Evolutionary conservation across 1,140 invertebrate species (phyloP).

Genomic region (Paraescarpia echinospica): DNA sequence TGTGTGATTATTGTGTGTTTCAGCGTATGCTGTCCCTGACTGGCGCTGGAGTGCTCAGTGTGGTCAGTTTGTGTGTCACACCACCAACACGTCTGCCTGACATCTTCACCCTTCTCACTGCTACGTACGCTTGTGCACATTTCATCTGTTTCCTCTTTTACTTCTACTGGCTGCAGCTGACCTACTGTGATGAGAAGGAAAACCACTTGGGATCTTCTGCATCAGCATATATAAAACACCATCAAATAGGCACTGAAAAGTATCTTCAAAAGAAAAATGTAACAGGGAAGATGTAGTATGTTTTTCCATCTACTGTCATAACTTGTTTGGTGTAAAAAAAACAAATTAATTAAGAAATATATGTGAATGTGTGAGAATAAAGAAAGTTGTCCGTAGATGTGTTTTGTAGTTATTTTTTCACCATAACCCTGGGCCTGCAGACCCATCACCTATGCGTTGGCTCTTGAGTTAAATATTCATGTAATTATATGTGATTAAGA

Average conservation of each 20-base stretch:
- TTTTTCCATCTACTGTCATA: background rate
- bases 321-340: background rate
- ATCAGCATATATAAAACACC: background rate
- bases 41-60: conserved; percentile 65
- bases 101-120: conserved; percentile 80
- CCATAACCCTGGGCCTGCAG: no score
- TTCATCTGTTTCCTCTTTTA: conserved; percentile 80
- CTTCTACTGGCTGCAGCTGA: conserved; percentile 77
- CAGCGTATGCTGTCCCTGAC: conserved; percentile 66
- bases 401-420: background rate
- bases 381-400: background rate
- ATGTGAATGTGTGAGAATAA: background rate
- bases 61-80: conserved; percentile 64
- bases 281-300: background rate
- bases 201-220: background rate
- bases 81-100: conserved; percentile 79
- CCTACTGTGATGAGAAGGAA: background rate
- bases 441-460: no score
- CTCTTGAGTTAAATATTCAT: no score
- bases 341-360: background rate
- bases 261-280: background rate
- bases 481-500: no score
- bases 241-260: background rate
- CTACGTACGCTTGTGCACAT: conserved; percentile 79
- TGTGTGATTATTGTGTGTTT: conserved; percentile 29